Percentiles rank a stretch among this genome's conserved stretches.
Evolutionary conservation across 1,140 invertebrate genomes (phyloP).

Genomic region (Meteorus sp.): DNA sequence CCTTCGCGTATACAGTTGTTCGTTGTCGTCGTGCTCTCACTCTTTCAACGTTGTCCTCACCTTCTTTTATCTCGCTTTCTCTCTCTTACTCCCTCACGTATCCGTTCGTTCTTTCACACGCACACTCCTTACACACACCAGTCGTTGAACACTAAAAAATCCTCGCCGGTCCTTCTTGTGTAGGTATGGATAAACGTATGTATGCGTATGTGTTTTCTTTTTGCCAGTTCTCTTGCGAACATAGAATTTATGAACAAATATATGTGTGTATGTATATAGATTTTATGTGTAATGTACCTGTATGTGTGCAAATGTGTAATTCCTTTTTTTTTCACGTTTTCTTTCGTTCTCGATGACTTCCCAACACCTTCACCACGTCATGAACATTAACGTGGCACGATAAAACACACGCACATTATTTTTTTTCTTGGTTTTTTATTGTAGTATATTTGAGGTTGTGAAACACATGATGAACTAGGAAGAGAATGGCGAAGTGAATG

Average conservation of each 20-base stretch:
- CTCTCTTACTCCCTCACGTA: background rate
- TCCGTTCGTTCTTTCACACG: constrained; percentile 17
- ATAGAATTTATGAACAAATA: too few relatives aligned
- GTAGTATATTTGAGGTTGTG: too few relatives aligned
- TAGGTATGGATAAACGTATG: too few relatives aligned
- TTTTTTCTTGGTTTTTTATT: background rate
- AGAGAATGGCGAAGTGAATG: too few relatives aligned
- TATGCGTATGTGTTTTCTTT: too few relatives aligned
- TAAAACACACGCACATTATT: constrained; percentile 1
- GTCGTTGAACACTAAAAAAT: constrained; percentile 20
- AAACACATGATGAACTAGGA: too few relatives aligned
- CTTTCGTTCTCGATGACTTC: too few relatives aligned
- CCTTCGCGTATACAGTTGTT: constrained; percentile 7
- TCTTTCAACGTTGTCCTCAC: background rate
- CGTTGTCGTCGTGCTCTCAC: constrained; percentile 4
- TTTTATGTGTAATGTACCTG: too few relatives aligned
- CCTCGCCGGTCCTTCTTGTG: constrained; percentile 6
- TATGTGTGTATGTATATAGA: too few relatives aligned
- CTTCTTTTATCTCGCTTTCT: background rate
- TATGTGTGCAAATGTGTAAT: too few relatives aligned
- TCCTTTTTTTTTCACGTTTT: too few relatives aligned
- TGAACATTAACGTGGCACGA: background rate
- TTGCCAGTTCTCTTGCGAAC: too few relatives aligned
- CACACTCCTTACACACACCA: constrained; percentile 12
- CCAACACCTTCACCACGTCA: background rate